These are phyloP conservation scores for Discoglossus pictus DNA, from an alignment of 2,797 vertebrate genomes.

Conservation along the genomic window DNA sequence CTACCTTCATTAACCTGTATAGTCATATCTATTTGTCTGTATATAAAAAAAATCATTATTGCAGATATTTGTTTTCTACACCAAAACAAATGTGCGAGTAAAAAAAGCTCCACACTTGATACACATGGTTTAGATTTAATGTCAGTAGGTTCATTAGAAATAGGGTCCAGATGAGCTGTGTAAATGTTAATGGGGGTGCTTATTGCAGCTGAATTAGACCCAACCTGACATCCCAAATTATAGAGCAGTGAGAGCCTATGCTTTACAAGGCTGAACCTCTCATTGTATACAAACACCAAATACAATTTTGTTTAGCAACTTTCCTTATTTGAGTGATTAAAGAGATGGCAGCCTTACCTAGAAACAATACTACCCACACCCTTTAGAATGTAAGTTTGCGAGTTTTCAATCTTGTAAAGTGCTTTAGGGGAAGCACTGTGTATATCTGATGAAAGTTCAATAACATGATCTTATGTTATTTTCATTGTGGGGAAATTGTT, in stretches of 20 bases:
- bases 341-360: slow-evolving; percentile 26
- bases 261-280: slow-evolving; percentile 37
- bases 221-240: slow-evolving; percentile 47
- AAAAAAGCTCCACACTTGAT: slow-evolving; percentile 30
- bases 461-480: no score
- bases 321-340: slow-evolving; percentile 47
- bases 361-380: no score
- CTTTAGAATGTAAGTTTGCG: no score
- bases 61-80: slow-evolving; percentile 32
- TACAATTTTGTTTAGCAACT: slow-evolving; percentile 46
- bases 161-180: slow-evolving; percentile 47
- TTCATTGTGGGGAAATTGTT: no score
- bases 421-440: no score
- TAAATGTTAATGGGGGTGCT: slow-evolving; percentile 29
- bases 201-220: slow-evolving; percentile 29
- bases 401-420: no score
- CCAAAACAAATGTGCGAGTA: slow-evolving; percentile 40
- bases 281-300: slow-evolving; percentile 40
- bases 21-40: no score
- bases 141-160: slow-evolving; percentile 46
- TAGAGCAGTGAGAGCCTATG: slow-evolving; percentile 36
- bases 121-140: slow-evolving; percentile 48
- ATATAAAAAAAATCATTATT: slow-evolving; percentile 2
- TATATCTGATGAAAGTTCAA: no score
- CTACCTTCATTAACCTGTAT: no score